These are phyloP conservation scores for Struthio camelus DNA, from an alignment of 2,113 vertebrate genomes.

Conservation along the genomic window DNA sequence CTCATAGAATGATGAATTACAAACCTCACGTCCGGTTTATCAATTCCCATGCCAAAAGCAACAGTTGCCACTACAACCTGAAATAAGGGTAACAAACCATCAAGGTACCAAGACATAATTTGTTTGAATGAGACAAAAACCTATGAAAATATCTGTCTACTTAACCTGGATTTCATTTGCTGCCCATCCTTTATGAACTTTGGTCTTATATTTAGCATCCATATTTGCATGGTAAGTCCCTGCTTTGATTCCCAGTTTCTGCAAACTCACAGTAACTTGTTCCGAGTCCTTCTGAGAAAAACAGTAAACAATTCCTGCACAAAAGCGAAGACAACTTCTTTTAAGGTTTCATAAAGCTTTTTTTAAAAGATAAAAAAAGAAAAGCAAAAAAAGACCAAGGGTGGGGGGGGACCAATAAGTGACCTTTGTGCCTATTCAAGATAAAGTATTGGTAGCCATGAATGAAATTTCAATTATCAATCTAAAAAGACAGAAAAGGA, in stretches of 20 bases:
- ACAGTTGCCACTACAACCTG: constrained; percentile 97
- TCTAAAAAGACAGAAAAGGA: not conserved
- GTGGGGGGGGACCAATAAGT: too few relatives aligned
- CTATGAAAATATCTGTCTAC: not conserved
- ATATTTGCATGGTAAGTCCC: constrained; percentile 92
- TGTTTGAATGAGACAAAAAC: not conserved
- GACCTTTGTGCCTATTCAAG: not conserved
- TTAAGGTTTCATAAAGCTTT: not conserved
- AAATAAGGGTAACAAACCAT: not conserved
- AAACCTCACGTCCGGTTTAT: constrained; percentile 94
- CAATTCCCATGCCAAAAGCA: constrained; percentile 98
- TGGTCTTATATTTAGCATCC: constrained; percentile 85
- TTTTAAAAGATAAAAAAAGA: not conserved
- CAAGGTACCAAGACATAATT: not conserved
- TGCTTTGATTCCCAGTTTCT: constrained; percentile 83
- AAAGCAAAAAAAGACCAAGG: too few relatives aligned
- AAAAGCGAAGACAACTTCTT: not conserved
- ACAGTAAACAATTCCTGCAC: constrained; percentile 93
- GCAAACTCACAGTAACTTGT: constrained; percentile 83
- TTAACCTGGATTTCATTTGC: constrained; percentile 89
- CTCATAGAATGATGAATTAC: constrained; percentile 98
- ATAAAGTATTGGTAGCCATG: not conserved
- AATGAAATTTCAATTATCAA: not conserved
- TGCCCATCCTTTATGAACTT: constrained; percentile 90
- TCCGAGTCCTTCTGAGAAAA: constrained; percentile 98